Percentiles rank a stretch among this genome's conserved stretches.
Conservation (phyloP, 2,797 vertebrate species). For the Coregonus suidteri region DNA sequence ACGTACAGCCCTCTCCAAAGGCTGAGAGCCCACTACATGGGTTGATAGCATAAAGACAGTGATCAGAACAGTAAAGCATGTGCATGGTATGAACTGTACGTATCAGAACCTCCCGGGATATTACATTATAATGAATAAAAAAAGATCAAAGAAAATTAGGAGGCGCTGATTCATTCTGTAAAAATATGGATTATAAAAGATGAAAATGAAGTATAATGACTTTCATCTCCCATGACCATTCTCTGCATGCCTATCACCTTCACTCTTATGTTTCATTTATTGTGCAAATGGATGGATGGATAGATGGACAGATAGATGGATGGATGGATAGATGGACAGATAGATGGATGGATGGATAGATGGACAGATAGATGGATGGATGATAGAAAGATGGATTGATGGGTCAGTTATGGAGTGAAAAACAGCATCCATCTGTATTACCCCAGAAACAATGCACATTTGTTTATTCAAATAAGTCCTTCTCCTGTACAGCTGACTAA, state of each 20-base stretch:
- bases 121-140: background rate
- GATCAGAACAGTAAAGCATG: constrained; percentile 55
- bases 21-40: constrained; percentile 68
- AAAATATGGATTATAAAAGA: background rate
- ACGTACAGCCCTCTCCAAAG: constrained; percentile 64
- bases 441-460: background rate
- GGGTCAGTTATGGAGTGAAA: background rate
- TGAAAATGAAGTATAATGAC: background rate
- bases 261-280: background rate
- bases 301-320: background rate
- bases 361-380: background rate
- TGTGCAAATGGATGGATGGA: constrained; percentile 10
- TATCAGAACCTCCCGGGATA: background rate
- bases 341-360: constrained; percentile 6
- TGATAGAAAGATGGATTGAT: constrained; percentile 10
- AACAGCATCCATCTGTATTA: background rate
- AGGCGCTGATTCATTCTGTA: background rate
- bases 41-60: constrained; percentile 55
- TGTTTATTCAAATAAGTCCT: background rate
- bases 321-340: background rate
- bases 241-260: background rate
- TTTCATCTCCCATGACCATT: background rate
- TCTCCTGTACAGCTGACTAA: background rate
- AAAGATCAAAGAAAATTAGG: background rate
- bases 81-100: constrained; percentile 48